Percentiles rank a stretch among this genome's conserved stretches.
Conservation (phyloP, 2,797 vertebrate genomes). For the Pempheris klunzingeri region DNA sequence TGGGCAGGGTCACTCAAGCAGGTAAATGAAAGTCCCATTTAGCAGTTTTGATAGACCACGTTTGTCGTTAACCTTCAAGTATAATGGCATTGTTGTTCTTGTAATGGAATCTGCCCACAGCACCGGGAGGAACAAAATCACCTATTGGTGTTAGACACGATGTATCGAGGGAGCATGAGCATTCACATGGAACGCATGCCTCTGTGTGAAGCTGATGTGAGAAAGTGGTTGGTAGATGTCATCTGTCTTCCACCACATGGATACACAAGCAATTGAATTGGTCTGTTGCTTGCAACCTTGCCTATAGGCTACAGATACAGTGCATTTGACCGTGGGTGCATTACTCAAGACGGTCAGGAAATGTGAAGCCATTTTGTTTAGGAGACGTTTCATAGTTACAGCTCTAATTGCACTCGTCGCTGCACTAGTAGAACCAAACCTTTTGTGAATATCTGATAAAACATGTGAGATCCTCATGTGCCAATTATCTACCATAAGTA, state of each 20-base stretch:
- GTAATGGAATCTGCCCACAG: constrained; percentile 51
- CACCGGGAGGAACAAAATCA: constrained; percentile 43
- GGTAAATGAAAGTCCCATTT: constrained; percentile 60
- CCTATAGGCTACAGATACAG: constrained; percentile 27
- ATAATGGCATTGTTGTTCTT: constrained; percentile 55
- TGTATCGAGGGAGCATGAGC: constrained; percentile 32
- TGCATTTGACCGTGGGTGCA: constrained; percentile 25
- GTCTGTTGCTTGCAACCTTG: constrained; percentile 24
- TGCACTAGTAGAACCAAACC: neutral
- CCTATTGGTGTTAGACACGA: constrained; percentile 43
- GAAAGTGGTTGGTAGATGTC: constrained; percentile 28
- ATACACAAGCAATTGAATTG: constrained; percentile 34
- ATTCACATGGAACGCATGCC: constrained; percentile 39
- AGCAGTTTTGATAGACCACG: constrained; percentile 35
- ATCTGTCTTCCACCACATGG: constrained; percentile 48
- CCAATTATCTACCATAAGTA: constrained; percentile 2
- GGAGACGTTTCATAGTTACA: neutral
- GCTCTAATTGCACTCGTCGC: neutral
- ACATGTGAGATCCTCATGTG: neutral
- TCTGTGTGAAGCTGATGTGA: constrained; percentile 19
- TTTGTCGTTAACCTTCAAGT: constrained; percentile 64
- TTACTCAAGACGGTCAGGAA: neutral
- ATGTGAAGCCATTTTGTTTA: constrained; percentile 19
- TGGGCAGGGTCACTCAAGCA: constrained; percentile 45
- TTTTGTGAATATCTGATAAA: neutral